Evolutionary conservation across 2,797 vertebrate species (phyloP), one percentile per base, ranked within the genome.

Genomic region (Loris lydekkerianus): DNA sequence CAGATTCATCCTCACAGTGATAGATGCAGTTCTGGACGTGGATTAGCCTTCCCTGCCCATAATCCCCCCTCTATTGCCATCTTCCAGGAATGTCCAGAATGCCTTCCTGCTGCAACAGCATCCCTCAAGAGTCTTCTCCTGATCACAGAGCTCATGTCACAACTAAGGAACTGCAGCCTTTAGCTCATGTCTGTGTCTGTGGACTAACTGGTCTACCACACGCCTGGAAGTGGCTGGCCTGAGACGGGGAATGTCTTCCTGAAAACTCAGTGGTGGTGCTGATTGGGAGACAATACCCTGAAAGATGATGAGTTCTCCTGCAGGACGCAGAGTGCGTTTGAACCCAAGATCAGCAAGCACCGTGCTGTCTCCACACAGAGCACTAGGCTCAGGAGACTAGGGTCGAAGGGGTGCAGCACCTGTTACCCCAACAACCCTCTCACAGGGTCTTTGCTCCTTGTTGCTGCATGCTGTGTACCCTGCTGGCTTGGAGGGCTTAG

Each of bases 131-230:
- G 7, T 10, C 18, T 23, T 46, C 20, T 69, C 78, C 94, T 58
- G 58, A 49, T 46, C 49, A 18, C 14, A 37, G 18, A 60, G 20
- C 75, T 53, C 27, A 13, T 7, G n/a, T 49, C 17, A 3, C 7
- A 37, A 23, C 17, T n/a, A 77, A 86, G 83, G 20, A 75, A 18
- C 20, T 9, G 0, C 21, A 43, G 27, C n/a, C 61, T 18, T 23
- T 0, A 0, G 49, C 31, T 56, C 0, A 2, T 1, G 3, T 77
- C 49, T n/a, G 1, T 27, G 10, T 23, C 17, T 17, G 0, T 31
- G 20, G 6, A 7, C 34, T 29, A 58, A 21, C 25, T 14, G 10
- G 27, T 34, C 9, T 61, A 31, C 56, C 11, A n/a, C 0, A 13
- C 4, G 23, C 46, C 6, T 0, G 0, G 46, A 40, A 40, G 31